Evolutionary conservation across 2,888 invertebrate species (phyloP).

Genomic region (Ochlodes sylvanus): DNA sequence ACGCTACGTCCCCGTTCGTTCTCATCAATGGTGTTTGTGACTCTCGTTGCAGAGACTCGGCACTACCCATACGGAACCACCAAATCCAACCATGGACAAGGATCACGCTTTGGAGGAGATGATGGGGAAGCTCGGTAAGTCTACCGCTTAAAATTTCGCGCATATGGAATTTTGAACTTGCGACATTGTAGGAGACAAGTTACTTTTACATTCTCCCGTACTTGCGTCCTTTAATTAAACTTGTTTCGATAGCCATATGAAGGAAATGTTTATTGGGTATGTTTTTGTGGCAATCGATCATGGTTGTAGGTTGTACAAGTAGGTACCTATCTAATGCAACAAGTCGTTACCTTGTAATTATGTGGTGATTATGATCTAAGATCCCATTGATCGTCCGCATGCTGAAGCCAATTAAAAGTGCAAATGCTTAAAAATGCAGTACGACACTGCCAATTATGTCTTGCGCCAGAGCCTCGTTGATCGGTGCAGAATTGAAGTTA

Average conservation of each 20-base stretch:
- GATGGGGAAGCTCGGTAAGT: constrained; percentile 88
- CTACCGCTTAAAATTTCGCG: constrained; percentile 41
- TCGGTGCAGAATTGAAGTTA: neutral
- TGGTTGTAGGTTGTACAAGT: constrained; percentile 8
- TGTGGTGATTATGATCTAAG: neutral
- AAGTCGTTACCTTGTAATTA: neutral
- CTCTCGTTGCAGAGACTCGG: constrained; percentile 58
- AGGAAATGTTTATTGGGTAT: constrained; percentile 51
- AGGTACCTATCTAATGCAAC: constrained; percentile 23
- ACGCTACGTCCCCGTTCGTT: constrained; percentile 43
- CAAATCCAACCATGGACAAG: constrained; percentile 81
- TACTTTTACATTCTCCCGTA: constrained; percentile 52
- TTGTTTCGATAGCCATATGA: constrained; percentile 39
- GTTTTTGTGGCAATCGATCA: constrained; percentile 41
- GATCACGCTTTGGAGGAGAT: constrained; percentile 87
- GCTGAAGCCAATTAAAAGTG: neutral
- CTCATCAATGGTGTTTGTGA: constrained; percentile 75
- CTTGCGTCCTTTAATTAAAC: constrained; percentile 41
- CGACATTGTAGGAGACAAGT: constrained; percentile 43
- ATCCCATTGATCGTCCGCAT: neutral
- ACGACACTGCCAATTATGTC: neutral
- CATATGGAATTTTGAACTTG: constrained; percentile 57
- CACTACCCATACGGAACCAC: constrained; percentile 43
- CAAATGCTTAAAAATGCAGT: constrained; percentile 12
- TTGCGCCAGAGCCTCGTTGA: neutral